These are phyloP conservation scores for Cephus cinctus DNA, from an alignment of 1,140 invertebrate genomes.

Conservation along the genomic window DNA sequence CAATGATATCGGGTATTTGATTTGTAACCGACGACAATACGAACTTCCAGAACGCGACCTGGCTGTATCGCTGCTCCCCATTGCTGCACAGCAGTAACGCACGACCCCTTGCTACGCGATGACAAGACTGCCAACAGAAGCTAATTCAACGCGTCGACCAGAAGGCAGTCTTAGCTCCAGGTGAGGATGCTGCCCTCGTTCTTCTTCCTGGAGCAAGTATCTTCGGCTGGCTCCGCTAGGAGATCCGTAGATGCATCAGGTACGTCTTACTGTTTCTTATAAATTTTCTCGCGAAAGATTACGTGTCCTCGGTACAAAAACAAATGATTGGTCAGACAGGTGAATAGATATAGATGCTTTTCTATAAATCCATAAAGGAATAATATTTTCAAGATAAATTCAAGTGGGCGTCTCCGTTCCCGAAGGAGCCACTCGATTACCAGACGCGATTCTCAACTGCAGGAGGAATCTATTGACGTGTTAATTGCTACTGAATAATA, in stretches of 20 bases:
- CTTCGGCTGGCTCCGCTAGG: not conserved
- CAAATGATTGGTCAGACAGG: too few species aligned
- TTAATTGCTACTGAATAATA: slow-evolving; percentile 54
- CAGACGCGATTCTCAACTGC: too few species aligned
- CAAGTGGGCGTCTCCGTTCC: too few species aligned
- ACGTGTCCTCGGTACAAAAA: not conserved
- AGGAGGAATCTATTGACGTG: slow-evolving; percentile 49
- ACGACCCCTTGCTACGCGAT: slow-evolving; percentile 14
- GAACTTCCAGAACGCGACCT: slow-evolving; percentile 22
- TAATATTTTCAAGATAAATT: too few species aligned
- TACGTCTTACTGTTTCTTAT: not conserved
- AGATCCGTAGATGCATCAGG: not conserved
- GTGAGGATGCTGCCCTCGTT: too few species aligned
- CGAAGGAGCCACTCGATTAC: too few species aligned
- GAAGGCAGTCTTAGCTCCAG: too few species aligned
- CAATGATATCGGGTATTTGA: slow-evolving; percentile 52
- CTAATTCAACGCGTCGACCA: too few species aligned
- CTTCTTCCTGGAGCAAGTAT: too few species aligned
- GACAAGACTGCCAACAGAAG: slow-evolving; percentile 21
- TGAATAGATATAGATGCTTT: too few species aligned
- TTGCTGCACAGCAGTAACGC: slow-evolving; percentile 14
- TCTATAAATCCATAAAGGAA: too few species aligned
- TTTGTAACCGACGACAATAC: slow-evolving; percentile 51
- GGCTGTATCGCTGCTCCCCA: too few species aligned
- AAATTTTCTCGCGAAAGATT: not conserved